Conservation (phyloP, 2,888 invertebrate genomes). For the Phorcus lineatus region DNA sequence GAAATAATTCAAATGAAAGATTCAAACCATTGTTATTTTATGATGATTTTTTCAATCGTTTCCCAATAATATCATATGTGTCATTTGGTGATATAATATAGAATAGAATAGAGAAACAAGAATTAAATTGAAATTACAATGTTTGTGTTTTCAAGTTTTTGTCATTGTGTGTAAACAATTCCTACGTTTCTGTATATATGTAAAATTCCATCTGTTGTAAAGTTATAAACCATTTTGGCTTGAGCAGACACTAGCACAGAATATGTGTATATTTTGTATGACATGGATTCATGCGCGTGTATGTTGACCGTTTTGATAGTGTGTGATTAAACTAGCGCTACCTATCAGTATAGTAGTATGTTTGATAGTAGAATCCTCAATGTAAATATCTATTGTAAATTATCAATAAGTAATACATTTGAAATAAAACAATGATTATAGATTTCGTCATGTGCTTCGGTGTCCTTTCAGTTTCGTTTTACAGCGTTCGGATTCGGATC, state of each 20-base stretch:
- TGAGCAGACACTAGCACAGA: neutral
- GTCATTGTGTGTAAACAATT: too few species aligned
- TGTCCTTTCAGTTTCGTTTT: neutral
- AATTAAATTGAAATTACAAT: neutral
- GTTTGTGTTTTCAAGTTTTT: neutral
- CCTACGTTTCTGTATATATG: too few species aligned
- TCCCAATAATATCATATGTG: too few species aligned
- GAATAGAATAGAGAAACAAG: neutral
- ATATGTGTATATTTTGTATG: conserved; percentile 20
- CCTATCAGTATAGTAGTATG: neutral
- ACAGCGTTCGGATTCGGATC: too few species aligned
- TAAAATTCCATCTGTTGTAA: too few species aligned
- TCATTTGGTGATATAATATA: neutral
- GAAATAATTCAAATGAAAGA: too few species aligned
- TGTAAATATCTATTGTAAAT: conserved; percentile 4
- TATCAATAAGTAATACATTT: conserved; percentile 17
- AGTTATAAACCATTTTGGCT: neutral
- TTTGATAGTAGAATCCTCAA: neutral
- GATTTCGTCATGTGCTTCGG: neutral
- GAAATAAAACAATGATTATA: conserved; percentile 15
- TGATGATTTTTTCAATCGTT: too few species aligned
- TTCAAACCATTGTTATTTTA: too few species aligned
- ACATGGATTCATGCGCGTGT: neutral
- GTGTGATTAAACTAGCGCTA: conserved; percentile 8
- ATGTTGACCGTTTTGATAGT: conserved; percentile 9